Conservation (phyloP, 2,888 invertebrate species). For the Drepanosiphum platanoidis region DNA sequence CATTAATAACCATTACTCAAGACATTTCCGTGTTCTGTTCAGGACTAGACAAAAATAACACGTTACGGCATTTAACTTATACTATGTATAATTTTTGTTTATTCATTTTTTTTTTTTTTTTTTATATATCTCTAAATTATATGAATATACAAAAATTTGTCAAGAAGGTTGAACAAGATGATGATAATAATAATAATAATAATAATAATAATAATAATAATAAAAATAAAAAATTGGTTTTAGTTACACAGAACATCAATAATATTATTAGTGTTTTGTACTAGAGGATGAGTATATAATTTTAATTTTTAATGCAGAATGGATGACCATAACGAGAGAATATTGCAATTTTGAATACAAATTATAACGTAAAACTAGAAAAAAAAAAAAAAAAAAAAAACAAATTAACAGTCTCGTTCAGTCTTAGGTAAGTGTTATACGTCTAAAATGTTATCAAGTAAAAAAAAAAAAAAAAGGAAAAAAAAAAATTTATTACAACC, state of each 20-base stretch:
- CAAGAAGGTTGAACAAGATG: slow-evolving; percentile 49
- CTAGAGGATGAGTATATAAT: slow-evolving; percentile 47
- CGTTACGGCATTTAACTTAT: neutral
- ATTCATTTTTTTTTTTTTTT: slow-evolving; percentile 10
- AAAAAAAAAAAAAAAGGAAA: slow-evolving; percentile 56
- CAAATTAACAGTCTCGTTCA: slow-evolving; percentile 61
- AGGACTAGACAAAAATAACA: neutral
- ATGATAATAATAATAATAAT: slow-evolving; percentile 15
- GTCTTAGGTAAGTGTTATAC: slow-evolving; percentile 61
- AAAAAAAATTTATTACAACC: slow-evolving; percentile 53
- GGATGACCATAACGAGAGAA: slow-evolving; percentile 59
- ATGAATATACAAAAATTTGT: slow-evolving; percentile 52
- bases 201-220: slow-evolving; percentile 5
- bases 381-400: slow-evolving; percentile 60
- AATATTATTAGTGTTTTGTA: slow-evolving; percentile 47
- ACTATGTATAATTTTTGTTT: slow-evolving; percentile 47
- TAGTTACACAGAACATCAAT: slow-evolving; percentile 43
- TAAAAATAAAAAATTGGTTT: slow-evolving; percentile 20
- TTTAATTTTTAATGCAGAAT: slow-evolving; percentile 30
- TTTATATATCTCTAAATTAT: slow-evolving; percentile 32
- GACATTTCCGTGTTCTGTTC: neutral
- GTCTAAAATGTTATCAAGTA: slow-evolving; percentile 54
- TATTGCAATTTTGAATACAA: slow-evolving; percentile 56
- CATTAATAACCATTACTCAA: no score
- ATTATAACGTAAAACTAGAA: slow-evolving; percentile 55